Evolutionary conservation across 2,113 vertebrate genomes (phyloP).

Genomic region (Pitta sordida): DNA sequence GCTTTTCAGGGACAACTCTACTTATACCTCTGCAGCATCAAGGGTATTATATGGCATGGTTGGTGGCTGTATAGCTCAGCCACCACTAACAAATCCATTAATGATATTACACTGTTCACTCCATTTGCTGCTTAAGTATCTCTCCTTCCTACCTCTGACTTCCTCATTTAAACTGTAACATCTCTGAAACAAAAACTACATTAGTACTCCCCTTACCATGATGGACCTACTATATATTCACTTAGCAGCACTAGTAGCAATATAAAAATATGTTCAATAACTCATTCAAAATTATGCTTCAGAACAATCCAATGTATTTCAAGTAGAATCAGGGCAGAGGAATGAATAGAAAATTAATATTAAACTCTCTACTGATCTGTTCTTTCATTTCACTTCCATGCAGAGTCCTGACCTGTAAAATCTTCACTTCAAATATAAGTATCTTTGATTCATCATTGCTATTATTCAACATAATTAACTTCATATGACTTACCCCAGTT

Average conservation of each 20-base stretch:
- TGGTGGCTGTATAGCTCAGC: background rate
- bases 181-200: background rate
- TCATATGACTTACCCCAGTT: constrained; percentile 53
- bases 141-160: background rate
- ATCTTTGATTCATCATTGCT: background rate
- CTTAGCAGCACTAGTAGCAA: background rate
- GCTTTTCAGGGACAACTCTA: background rate
- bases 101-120: background rate
- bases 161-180: background rate
- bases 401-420: background rate
- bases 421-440: background rate
- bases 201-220: background rate
- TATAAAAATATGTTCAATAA: background rate
- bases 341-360: background rate
- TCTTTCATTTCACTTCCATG: background rate
- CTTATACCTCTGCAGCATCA: background rate
- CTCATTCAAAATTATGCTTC: background rate
- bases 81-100: background rate
- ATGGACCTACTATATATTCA: background rate
- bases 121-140: background rate
- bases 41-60: too few species aligned
- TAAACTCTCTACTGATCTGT: background rate
- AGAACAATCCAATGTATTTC: background rate
- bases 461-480: background rate
- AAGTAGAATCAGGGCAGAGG: background rate